Percentiles rank a stretch among this genome's conserved stretches.
Conservation (phyloP, 2,888 invertebrate genomes). For the Leptinotarsa peninsularis region DNA sequence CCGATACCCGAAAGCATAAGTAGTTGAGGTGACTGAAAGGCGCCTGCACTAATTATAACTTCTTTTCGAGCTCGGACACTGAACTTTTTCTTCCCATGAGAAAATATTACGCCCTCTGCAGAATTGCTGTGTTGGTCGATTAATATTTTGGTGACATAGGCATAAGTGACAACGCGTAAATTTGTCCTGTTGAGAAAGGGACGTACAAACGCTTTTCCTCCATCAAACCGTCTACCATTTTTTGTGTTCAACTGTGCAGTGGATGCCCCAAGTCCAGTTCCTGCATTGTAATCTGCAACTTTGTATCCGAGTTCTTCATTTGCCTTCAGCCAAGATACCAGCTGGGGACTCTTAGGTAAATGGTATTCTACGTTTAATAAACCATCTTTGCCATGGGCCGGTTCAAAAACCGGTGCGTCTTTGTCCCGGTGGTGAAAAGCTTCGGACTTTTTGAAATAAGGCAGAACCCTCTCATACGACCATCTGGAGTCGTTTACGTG, state of each 20-base stretch:
- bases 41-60: conserved; percentile 81
- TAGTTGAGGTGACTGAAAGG: conserved; percentile 84
- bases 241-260: conserved; percentile 76
- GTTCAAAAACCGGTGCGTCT: conserved; percentile 21
- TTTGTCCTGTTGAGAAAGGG: conserved; percentile 75
- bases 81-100: conserved; percentile 70
- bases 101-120: conserved; percentile 77
- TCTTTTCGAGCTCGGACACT: conserved; percentile 74
- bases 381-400: conserved; percentile 35
- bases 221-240: conserved; percentile 79
- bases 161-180: conserved; percentile 76
- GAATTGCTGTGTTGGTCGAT: conserved; percentile 71
- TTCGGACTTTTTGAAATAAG: conserved; percentile 58
- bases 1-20: conserved; percentile 86
- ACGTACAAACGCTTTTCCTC: conserved; percentile 80
- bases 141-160: conserved; percentile 73
- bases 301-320: conserved; percentile 73
- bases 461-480: conserved; percentile 71
- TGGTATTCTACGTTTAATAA: conserved; percentile 37
- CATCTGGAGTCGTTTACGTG: conserved; percentile 58
- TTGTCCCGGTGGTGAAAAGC: conserved; percentile 26
- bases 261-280: conserved; percentile 71
- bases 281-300: conserved; percentile 38
- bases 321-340: conserved; percentile 71
- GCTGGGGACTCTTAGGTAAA: conserved; percentile 34